These are phyloP conservation scores for Coenonympha glycerion DNA, from an alignment of 2,888 invertebrate species.

Conservation along the genomic window DNA sequence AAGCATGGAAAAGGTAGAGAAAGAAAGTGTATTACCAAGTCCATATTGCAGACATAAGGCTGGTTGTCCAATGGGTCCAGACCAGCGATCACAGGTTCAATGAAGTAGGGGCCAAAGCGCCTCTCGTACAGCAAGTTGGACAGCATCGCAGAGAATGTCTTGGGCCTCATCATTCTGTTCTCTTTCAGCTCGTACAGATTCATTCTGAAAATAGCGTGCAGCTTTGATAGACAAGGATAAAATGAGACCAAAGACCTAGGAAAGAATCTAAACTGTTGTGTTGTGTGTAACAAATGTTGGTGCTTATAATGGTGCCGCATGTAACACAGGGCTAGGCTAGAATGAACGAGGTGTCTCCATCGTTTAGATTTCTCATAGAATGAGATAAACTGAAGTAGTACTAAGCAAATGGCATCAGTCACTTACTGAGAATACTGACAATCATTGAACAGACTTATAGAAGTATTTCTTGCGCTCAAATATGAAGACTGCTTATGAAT, in stretches of 20 bases:
- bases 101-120: conserved; percentile 98
- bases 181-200: conserved; percentile 97
- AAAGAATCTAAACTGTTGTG: no score
- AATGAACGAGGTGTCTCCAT: no score
- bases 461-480: no score
- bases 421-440: no score
- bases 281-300: no score
- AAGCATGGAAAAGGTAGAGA: not conserved
- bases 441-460: no score
- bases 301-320: no score
- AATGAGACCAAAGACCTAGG: not conserved
- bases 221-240: not conserved
- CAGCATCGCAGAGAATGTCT: conserved; percentile 93
- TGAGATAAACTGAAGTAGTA: no score
- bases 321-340: no score
- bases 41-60: conserved; percentile 95
- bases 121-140: conserved; percentile 96
- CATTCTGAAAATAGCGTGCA: conserved; percentile 67
- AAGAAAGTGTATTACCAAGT: conserved; percentile 80
- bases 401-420: no score
- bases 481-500: no score
- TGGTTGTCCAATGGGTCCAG: conserved; percentile 88
- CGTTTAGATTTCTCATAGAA: no score
- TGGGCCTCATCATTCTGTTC: conserved; percentile 92
- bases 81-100: conserved; percentile 97